Conservation (phyloP, 1,140 invertebrate genomes). For the silkworm (Bombyx mori) region ASM3026992v2 NC_085128.1:8266001-8266500, state of each 20-base stretch:
- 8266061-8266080: no score
- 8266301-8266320: no score
- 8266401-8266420: no score
- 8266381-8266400: background rate
- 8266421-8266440: background rate
- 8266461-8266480: slow-evolving; percentile 1
- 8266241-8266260: slow-evolving; percentile 54
- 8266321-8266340: no score
- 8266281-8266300: no score
- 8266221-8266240: slow-evolving; percentile 62
- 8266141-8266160: slow-evolving; percentile 50
- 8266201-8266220: slow-evolving; percentile 82
- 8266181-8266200: slow-evolving; percentile 87
- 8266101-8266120: background rate
- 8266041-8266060: no score
- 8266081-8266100: no score
- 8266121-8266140: slow-evolving; percentile 1
- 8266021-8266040: no score
- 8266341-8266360: no score
- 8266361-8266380: background rate
- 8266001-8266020: no score
- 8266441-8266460: background rate
- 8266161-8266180: slow-evolving; percentile 62
- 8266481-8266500: slow-evolving; percentile 2
- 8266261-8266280: background rate